Base-by-base conservation (phyloP, 2,888 invertebrate genomes). In the Creontiades dilutus region DNA sequence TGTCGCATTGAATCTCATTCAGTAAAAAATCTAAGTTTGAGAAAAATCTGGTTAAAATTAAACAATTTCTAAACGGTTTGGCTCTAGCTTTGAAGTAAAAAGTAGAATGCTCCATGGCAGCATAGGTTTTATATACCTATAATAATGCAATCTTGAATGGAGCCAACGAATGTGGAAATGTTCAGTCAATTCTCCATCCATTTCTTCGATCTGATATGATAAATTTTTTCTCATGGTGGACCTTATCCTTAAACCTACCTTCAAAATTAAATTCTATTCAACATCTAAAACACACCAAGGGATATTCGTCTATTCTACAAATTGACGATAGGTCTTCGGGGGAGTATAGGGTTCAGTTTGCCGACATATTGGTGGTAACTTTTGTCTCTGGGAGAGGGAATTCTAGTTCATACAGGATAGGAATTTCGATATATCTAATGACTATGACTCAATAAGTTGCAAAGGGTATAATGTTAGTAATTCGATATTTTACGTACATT, bases 261-360 rank as follows among this genome's bases (percentile, higher is more conserved):
- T 7, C 52, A 16, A 52, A 52, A 23, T 68, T 76, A 47, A 52
- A 82, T 5, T 55, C 82, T 82, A 82, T 52, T 52, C 82, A 48
- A 48, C 52, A 82, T 48, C 82, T 82, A 82, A 80, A 46, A 82
- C 82, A 82, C 82, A 82, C 82, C 55, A 27, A 82, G 52, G 55
- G 48, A 52, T 81, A 47, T 82, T 82, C 52, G 47, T 27, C 82
- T 27, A 47, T 13, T 19, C 55, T 47, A 52, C 82, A 82, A 52
- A 48, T 52, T 82, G 82, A 52, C 48, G 55, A 27, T 16, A 27
- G 48, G 55, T 55, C 23, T 82, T 28, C 7, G n/a, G 78, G 37
- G 46, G 46, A 78, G 23, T 52, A 14, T 52, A 52, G 68, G 68
- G 68, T 52, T 82, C 47, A 52, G 52, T 82, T 82, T 52, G 14